Evolutionary conservation across 2,113 vertebrate genomes (phyloP).

Genomic region (Cebus imitator): DNA sequence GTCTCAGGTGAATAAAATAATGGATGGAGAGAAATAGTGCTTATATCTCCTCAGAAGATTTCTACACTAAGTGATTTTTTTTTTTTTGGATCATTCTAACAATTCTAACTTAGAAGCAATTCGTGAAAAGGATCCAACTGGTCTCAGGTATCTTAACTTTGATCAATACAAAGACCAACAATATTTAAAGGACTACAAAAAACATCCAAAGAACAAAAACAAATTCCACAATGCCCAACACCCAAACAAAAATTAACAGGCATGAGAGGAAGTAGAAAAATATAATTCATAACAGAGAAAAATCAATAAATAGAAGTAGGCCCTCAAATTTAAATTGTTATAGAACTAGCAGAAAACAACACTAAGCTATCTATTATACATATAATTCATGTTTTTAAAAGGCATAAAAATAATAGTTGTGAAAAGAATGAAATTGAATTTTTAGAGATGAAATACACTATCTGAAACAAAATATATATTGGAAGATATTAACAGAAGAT

Average conservation of each 20-base stretch:
- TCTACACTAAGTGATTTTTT: background rate
- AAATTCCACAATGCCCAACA: background rate
- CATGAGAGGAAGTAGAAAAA: background rate
- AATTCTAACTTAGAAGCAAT: background rate
- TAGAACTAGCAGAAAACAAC: background rate
- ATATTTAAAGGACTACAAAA: background rate
- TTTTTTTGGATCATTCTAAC: background rate
- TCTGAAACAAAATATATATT: background rate
- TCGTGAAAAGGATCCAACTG: background rate
- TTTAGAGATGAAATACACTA: background rate
- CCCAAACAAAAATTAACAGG: background rate
- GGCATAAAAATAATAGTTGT: background rate
- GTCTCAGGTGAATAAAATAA: background rate
- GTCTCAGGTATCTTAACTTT: background rate
- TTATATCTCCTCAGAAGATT: background rate
- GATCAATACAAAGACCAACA: background rate
- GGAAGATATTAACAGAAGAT: background rate
- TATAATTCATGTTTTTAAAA: background rate
- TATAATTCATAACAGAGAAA: background rate
- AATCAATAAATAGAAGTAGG: background rate
- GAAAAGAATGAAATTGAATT: background rate
- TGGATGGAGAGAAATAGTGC: background rate
- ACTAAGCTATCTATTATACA: background rate
- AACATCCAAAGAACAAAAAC: background rate
- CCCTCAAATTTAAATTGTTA: background rate